A percentile compares a stretch with the other conserved stretches of the same genome.
These are phyloP conservation scores for Halcyon smyrnensis DNA, from an alignment of 2,797 vertebrate species.

Conservation along the genomic window DNA sequence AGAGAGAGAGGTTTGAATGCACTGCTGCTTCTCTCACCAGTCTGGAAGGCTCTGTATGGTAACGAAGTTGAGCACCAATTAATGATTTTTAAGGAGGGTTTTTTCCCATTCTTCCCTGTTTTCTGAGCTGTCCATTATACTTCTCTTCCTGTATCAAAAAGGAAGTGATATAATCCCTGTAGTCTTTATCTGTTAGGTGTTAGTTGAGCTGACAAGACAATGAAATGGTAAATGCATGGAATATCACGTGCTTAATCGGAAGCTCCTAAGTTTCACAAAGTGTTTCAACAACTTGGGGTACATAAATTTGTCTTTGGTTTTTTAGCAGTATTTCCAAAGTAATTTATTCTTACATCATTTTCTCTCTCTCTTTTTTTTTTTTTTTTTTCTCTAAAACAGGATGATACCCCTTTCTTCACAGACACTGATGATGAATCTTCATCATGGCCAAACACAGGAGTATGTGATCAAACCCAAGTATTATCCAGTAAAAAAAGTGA, in stretches of 20 bases:
- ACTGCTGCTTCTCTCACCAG: background rate
- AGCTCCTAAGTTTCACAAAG: background rate
- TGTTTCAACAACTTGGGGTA: background rate
- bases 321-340: background rate
- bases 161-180: background rate
- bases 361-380: background rate
- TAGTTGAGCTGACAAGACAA: background rate
- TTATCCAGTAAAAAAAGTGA: slow-evolving; percentile 83
- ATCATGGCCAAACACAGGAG: slow-evolving; percentile 88
- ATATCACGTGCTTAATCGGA: background rate
- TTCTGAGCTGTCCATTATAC: background rate
- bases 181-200: background rate
- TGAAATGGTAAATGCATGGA: background rate
- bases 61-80: background rate
- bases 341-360: background rate
- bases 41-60: background rate
- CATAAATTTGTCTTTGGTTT: background rate
- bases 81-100: background rate
- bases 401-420: slow-evolving; percentile 83
- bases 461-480: slow-evolving; percentile 93
- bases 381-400: slow-evolving; percentile 74
- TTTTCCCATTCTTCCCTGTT: background rate
- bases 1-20: background rate
- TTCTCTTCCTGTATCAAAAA: background rate
- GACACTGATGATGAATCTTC: slow-evolving; percentile 83